These are phyloP conservation scores for Amphipyra tragopoginis DNA, from an alignment of 2,888 invertebrate species.

Conservation along the genomic window DNA sequence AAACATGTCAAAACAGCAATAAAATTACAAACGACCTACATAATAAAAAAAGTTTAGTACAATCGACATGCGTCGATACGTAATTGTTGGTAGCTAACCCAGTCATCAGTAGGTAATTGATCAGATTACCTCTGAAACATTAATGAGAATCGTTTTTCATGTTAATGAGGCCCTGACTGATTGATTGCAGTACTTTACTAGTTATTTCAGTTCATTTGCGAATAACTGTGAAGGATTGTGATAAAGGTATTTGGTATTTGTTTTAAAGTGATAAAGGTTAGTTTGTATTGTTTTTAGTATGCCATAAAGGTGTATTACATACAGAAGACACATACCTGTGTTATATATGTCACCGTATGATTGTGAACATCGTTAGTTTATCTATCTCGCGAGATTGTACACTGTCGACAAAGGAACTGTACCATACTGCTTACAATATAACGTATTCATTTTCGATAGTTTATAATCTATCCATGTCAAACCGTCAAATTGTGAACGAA, in stretches of 20 bases:
- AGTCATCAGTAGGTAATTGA: slow-evolving; percentile 47
- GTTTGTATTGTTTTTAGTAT: neutral
- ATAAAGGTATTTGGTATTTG: neutral
- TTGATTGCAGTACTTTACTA: slow-evolving; percentile 34
- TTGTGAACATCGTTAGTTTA: no score
- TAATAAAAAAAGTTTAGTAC: neutral
- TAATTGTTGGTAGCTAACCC: slow-evolving; percentile 22
- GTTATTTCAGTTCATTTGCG: slow-evolving; percentile 9
- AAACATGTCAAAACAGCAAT: neutral
- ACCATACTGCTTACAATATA: no score
- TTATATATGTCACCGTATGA: no score
- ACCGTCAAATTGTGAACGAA: no score
- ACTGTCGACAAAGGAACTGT: no score
- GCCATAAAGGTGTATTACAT: no score
- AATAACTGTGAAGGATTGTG: neutral
- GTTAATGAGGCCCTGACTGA: slow-evolving; percentile 26
- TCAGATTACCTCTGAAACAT: slow-evolving; percentile 64
- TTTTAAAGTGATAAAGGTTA: neutral
- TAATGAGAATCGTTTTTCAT: slow-evolving; percentile 58
- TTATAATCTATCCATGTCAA: no score
- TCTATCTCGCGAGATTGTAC: no score
- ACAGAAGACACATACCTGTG: no score
- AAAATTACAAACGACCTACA: neutral
- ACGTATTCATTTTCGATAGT: no score
- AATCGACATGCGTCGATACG: slow-evolving; percentile 4